These are phyloP conservation scores for Poeciliopsis prolifica DNA, from an alignment of 2,113 vertebrate species.

Conservation along the genomic window DNA sequence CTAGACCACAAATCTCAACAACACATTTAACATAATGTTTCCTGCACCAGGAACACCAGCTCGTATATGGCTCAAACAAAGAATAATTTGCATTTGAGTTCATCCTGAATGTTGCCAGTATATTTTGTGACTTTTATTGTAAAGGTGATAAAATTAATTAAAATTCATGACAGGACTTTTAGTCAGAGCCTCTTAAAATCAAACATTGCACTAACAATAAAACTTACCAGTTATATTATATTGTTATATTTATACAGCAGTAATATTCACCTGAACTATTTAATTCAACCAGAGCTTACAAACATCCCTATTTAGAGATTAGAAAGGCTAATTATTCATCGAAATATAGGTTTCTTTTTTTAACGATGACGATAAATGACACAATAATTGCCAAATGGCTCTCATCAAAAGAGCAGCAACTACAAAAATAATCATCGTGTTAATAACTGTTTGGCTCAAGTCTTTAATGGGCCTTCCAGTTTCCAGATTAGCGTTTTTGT, in stretches of 20 bases:
- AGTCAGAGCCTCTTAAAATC: not conserved
- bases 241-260: not conserved
- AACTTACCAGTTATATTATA: not conserved
- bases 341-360: not conserved
- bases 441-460: constrained; percentile 57
- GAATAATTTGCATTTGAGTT: constrained; percentile 3
- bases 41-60: constrained; percentile 35
- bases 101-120: not conserved
- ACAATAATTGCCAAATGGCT: not conserved
- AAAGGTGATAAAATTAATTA: not conserved
- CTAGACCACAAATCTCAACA: constrained; percentile 53
- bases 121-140: not conserved
- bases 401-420: constrained; percentile 19
- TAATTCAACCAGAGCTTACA: not conserved
- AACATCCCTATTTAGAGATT: not conserved
- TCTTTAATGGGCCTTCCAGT: constrained; percentile 50
- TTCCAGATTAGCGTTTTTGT: constrained; percentile 46
- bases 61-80: not conserved
- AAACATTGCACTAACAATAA: not conserved
- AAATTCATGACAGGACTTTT: not conserved
- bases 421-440: constrained; percentile 35
- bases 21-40: constrained; percentile 62
- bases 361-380: not conserved
- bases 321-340: not conserved
- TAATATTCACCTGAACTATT: not conserved